Evolutionary conservation across 1,140 invertebrate genomes (phyloP).

Genomic region (Platyura marginata): DNA sequence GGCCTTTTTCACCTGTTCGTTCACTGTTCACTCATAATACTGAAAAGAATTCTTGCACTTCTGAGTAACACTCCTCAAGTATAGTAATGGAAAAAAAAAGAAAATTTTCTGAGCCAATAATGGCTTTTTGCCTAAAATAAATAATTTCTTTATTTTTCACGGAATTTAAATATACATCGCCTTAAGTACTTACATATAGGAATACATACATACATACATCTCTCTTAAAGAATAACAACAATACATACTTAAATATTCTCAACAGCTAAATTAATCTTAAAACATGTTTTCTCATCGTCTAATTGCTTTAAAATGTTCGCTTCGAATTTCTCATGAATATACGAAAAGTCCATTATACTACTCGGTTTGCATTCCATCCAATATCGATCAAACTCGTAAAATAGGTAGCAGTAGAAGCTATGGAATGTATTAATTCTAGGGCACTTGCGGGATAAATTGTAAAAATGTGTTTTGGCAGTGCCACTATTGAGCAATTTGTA

Average conservation of each 20-base stretch:
- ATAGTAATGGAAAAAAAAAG: too few species aligned
- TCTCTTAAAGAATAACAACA: too few species aligned
- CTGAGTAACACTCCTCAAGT: too few species aligned
- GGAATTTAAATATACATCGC: too few species aligned
- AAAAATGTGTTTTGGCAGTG: conserved; percentile 79
- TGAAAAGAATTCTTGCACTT: too few species aligned
- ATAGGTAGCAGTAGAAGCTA: conserved; percentile 84
- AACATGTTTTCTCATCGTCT: background rate
- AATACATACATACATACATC: too few species aligned
- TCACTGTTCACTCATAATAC: too few species aligned
- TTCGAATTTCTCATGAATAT: conserved; percentile 71
- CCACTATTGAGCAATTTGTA: conserved; percentile 63
- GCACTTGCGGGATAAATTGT: conserved; percentile 55
- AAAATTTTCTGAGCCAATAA: too few species aligned
- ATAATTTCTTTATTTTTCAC: too few species aligned
- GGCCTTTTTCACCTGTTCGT: too few species aligned
- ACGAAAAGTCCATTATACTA: conserved; percentile 89
- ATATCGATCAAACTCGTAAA: conserved; percentile 84
- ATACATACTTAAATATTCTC: background rate
- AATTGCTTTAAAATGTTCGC: conserved; percentile 6
- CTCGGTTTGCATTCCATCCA: conserved; percentile 81
- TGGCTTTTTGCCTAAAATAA: too few species aligned
- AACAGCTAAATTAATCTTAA: background rate
- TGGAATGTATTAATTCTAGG: conserved; percentile 68
- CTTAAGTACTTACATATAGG: too few species aligned